phyloP scores from a whole-genome alignment of 2,888 invertebrate species.

The Tortrix viridana region DNA sequence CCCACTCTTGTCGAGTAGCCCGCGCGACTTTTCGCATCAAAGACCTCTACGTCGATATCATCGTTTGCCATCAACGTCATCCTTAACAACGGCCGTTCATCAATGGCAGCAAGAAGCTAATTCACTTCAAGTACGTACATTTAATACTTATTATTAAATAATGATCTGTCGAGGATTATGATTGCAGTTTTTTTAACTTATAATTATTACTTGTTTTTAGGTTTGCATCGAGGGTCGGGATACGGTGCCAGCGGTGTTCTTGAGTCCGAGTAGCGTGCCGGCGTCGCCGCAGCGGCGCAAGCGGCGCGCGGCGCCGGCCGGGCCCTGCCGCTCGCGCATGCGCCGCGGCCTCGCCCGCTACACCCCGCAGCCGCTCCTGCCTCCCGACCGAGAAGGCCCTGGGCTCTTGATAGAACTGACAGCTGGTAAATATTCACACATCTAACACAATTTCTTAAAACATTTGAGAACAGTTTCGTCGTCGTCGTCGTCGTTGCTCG shows the following conservation, averaged over 20 bases:
- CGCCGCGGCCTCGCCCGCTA: conserved; percentile 85
- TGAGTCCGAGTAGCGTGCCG: conserved; percentile 90
- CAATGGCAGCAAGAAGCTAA: conserved; percentile 73
- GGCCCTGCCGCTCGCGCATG: conserved; percentile 79
- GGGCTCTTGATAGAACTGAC: conserved; percentile 89
- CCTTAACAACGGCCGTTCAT: conserved; percentile 59
- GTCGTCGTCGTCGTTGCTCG: too few species aligned
- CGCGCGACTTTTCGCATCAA: conserved; percentile 88
- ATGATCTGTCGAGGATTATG: neutral
- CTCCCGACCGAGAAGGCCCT: conserved; percentile 94
- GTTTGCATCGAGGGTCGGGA: conserved; percentile 86
- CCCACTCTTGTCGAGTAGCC: conserved; percentile 92
- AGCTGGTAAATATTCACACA: conserved; percentile 55
- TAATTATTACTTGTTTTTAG: conserved; percentile 46
- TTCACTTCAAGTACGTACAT: conserved; percentile 65
- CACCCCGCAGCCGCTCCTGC: conserved; percentile 97
- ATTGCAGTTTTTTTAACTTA: neutral
- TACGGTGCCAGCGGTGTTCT: conserved; percentile 89
- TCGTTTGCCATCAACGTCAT: conserved; percentile 54
- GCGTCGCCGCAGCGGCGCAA: conserved; percentile 87
- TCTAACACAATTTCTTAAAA: neutral
- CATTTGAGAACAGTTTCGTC: neutral
- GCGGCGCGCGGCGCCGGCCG: conserved; percentile 86
- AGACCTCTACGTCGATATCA: conserved; percentile 65
- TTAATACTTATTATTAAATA: neutral